Evolutionary conservation across 37 sponge, comb jelly and placozoan species (phyloP).

Genomic region (Amphimedon queenslandica): DNA sequence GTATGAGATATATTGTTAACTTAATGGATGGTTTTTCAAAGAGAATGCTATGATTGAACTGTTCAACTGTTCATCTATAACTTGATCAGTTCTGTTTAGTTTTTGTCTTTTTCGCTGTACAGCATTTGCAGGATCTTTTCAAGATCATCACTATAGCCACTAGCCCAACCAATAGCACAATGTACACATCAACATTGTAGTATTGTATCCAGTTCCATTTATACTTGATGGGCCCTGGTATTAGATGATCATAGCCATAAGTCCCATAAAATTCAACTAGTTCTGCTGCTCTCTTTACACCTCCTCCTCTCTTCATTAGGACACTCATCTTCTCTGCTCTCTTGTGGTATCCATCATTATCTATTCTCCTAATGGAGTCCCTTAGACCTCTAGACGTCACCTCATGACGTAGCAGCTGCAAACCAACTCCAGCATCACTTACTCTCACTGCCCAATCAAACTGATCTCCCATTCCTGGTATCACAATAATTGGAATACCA

Average conservation of each 20-base stretch:
- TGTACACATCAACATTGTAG: constrained; percentile 69
- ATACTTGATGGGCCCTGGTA: constrained; percentile 55
- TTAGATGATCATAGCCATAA: constrained; percentile 54
- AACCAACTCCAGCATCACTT: constrained; percentile 7
- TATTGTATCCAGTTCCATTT: constrained; percentile 63
- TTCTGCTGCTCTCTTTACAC: constrained; percentile 47
- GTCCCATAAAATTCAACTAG: constrained; percentile 56
- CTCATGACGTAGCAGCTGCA: neutral
- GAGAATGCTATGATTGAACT: too few species aligned
- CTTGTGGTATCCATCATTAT: constrained; percentile 5
- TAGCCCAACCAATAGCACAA: too few species aligned
- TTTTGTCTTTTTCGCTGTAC: too few species aligned
- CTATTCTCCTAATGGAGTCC: neutral
- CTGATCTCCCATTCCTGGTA: constrained; percentile 40
- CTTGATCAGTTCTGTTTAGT: too few species aligned
- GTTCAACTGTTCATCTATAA: too few species aligned
- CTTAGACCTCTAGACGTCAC: neutral
- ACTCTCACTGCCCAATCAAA: constrained; percentile 24
- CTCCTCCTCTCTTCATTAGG: constrained; percentile 39
- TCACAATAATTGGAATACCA: constrained; percentile 46
- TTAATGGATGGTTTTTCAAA: too few species aligned
- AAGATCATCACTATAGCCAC: too few species aligned
- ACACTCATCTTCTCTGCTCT: constrained; percentile 4
- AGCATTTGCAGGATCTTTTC: too few species aligned
- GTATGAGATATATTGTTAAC: too few species aligned